Conservation (phyloP, 2,113 vertebrate genomes). For the Pterophyllum scalare region DNA sequence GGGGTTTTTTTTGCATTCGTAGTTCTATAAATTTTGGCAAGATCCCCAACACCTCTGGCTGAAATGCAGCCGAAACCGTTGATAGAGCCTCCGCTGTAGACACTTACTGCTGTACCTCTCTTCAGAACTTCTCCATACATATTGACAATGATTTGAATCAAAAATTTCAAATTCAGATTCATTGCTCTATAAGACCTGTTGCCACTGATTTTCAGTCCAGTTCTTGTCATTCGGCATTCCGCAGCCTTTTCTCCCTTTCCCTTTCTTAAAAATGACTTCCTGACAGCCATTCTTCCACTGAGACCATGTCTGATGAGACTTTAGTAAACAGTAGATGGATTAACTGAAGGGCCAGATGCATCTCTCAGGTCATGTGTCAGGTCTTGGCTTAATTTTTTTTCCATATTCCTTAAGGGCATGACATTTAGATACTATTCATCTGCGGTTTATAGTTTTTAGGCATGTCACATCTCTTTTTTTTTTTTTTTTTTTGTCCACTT, state of each 20-base stretch:
- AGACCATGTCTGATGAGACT: neutral
- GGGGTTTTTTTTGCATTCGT: neutral
- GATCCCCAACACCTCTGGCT: neutral
- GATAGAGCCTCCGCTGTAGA: neutral
- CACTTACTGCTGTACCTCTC: neutral
- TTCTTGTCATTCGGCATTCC: neutral
- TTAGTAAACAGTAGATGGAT: too few species aligned
- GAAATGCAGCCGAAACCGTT: neutral
- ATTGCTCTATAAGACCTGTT: neutral
- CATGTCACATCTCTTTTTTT: too few species aligned
- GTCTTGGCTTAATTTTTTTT: too few species aligned
- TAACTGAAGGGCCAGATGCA: too few species aligned
- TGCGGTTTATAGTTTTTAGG: too few species aligned
- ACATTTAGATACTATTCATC: too few species aligned
- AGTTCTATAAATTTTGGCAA: neutral
- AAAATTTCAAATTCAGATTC: neutral
- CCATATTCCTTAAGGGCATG: too few species aligned
- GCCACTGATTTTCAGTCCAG: neutral
- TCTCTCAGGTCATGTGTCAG: too few species aligned
- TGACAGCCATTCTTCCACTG: neutral
- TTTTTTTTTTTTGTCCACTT: too few species aligned
- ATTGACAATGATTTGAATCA: neutral
- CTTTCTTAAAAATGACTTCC: neutral
- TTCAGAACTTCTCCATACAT: neutral
- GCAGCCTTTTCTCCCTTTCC: neutral